phyloP scores from a whole-genome alignment of 2,113 vertebrate genomes.

The Hiodon alosoides region DNA sequence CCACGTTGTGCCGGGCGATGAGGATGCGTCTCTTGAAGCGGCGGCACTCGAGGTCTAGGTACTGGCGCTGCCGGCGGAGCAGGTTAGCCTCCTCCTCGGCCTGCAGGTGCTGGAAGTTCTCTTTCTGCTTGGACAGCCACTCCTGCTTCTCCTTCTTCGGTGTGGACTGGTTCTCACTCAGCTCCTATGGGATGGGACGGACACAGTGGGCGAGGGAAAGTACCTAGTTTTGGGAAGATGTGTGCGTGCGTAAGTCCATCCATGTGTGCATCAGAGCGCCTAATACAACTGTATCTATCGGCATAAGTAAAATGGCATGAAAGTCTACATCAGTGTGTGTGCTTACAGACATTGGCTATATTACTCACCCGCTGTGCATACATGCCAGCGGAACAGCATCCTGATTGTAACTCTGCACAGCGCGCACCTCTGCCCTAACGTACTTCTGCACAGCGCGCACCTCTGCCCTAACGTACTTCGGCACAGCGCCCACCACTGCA shows the following conservation, averaged over 20 bases:
- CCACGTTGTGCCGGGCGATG: conserved; percentile 88
- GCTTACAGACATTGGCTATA: no score
- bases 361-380: no score
- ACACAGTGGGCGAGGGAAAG: neutral
- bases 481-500: no score
- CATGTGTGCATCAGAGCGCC: neutral
- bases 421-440: no score
- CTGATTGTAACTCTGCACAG: neutral
- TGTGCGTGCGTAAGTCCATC: neutral
- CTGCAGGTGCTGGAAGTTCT: conserved; percentile 97
- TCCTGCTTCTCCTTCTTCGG: conserved; percentile 99
- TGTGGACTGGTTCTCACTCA: conserved; percentile 98
- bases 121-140: conserved; percentile 97
- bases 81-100: conserved; percentile 96
- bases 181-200: conserved; percentile 65
- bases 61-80: conserved; percentile 86
- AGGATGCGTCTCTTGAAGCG: conserved; percentile 93
- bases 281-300: no score
- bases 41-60: conserved; percentile 92
- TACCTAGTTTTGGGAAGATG: neutral
- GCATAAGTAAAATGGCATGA: neutral
- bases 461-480: no score
- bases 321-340: neutral
- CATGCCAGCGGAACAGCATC: no score
- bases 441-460: conserved; percentile 48